A percentile compares a stretch with the other conserved stretches of the same genome.
phyloP scores from a whole-genome alignment of 1,140 invertebrate species.

The Ephestia elutella region DNA sequence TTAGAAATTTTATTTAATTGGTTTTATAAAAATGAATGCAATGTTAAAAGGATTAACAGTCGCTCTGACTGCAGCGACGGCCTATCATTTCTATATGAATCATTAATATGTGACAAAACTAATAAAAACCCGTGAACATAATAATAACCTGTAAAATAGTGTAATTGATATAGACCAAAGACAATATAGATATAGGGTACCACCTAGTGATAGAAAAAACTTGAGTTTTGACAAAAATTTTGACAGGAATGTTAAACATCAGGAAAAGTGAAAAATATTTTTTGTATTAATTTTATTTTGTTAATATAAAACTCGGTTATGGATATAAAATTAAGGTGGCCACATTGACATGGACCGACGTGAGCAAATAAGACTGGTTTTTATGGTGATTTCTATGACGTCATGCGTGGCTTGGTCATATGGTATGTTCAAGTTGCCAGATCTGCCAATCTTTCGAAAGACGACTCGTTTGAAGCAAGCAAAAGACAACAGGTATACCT shows the following conservation, averaged over 20 bases:
- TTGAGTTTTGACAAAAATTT: conserved; percentile 9
- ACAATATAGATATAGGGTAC: not conserved
- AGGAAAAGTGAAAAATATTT: conserved; percentile 8
- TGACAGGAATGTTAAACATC: conserved; percentile 19
- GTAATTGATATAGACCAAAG: not conserved
- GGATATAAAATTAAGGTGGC: conserved; percentile 14
- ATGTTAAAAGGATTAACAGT: conserved; percentile 28
- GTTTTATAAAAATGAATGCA: conserved; percentile 23
- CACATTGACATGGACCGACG: conserved; percentile 37
- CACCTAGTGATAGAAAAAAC: not conserved
- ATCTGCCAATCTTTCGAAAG: conserved; percentile 14
- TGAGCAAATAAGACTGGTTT: conserved; percentile 34
- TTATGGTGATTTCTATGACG: conserved; percentile 41
- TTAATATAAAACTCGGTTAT: conserved; percentile 19
- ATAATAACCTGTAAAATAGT: not conserved
- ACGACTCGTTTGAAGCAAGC: conserved; percentile 10
- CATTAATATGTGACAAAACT: not conserved
- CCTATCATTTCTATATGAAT: conserved; percentile 34
- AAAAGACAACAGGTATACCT: conserved; percentile 18
- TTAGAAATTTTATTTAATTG: conserved; percentile 1
- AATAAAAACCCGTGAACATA: not conserved
- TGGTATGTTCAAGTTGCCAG: conserved; percentile 27
- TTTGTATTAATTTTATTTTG: conserved; percentile 7
- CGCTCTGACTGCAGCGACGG: conserved; percentile 27
- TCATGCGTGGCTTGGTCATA: conserved; percentile 42